Percentiles rank a stretch among this genome's conserved stretches.
phyloP scores from a whole-genome alignment of 2,888 invertebrate genomes.

The Strigamia crassipes region DNA sequence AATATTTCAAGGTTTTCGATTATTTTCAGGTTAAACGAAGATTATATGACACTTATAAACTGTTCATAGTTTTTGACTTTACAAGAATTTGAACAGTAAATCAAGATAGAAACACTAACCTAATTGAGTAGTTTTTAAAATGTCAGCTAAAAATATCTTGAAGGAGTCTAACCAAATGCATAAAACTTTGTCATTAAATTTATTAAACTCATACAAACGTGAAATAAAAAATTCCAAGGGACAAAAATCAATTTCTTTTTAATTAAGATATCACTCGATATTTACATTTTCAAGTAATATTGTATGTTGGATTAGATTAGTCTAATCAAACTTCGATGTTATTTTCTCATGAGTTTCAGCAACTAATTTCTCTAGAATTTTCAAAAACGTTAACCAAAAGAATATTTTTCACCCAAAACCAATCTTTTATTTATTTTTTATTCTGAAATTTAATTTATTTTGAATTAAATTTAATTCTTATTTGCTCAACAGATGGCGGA shows the following conservation, averaged over 20 bases:
- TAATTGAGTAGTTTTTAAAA: not conserved
- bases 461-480: not conserved
- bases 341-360: not conserved
- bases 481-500: not conserved
- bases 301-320: too few relatives aligned
- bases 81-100: not conserved
- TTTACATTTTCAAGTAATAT: too few relatives aligned
- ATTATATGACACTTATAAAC: too few relatives aligned
- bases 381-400: too few relatives aligned
- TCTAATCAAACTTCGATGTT: too few relatives aligned
- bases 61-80: not conserved
- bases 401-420: not conserved
- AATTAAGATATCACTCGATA: too few relatives aligned
- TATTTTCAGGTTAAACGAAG: too few relatives aligned
- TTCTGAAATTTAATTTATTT: not conserved
- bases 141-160: not conserved
- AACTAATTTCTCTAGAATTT: too few relatives aligned
- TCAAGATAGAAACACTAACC: conserved; percentile 18
- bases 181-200: not conserved
- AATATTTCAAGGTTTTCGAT: too few relatives aligned
- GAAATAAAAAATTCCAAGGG: too few relatives aligned
- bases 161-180: not conserved
- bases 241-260: too few relatives aligned
- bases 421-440: too few relatives aligned
- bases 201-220: not conserved